Evolutionary conservation across 64 coral and sea anemone species (phyloP).

Genomic region (Catalaphyllia jardinei): DNA sequence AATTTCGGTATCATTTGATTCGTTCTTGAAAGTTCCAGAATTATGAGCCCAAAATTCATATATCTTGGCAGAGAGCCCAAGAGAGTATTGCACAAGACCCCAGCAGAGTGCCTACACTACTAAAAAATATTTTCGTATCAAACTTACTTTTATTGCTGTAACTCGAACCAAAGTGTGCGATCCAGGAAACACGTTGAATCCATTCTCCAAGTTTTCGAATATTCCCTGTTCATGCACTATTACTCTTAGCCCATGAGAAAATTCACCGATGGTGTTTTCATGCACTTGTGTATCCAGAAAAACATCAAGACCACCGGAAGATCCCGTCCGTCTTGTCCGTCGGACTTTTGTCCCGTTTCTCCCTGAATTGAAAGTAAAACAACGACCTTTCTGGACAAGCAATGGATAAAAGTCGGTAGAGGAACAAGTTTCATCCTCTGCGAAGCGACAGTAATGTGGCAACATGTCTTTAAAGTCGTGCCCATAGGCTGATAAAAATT

Average conservation of each 20-base stretch:
- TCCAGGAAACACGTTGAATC: slow-evolving; percentile 42
- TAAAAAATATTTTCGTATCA: background rate
- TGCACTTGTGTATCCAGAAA: background rate
- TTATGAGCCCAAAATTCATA: no score
- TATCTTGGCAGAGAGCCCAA: no score
- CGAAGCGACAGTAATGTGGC: background rate
- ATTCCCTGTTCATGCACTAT: background rate
- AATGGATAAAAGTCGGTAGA: background rate
- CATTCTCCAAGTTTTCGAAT: background rate
- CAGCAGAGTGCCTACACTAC: no score
- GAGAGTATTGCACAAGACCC: no score
- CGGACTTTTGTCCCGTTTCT: background rate
- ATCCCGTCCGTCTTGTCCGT: background rate
- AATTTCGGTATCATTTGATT: no score
- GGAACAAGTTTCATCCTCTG: background rate
- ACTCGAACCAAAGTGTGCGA: slow-evolving; percentile 12
- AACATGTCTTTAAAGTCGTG: slow-evolving; percentile 13
- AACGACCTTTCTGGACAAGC: background rate
- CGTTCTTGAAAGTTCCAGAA: no score
- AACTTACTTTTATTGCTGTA: background rate
- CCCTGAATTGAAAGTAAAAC: slow-evolving; percentile 12
- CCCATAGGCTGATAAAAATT: slow-evolving; percentile 8
- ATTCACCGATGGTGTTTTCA: slow-evolving; percentile 1
- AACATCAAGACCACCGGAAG: background rate
- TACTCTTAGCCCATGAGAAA: slow-evolving; percentile 20